These are phyloP conservation scores for Stichodactyla mertensii DNA, from an alignment of 64 coral and sea anemone genomes.

Conservation along the genomic window DNA sequence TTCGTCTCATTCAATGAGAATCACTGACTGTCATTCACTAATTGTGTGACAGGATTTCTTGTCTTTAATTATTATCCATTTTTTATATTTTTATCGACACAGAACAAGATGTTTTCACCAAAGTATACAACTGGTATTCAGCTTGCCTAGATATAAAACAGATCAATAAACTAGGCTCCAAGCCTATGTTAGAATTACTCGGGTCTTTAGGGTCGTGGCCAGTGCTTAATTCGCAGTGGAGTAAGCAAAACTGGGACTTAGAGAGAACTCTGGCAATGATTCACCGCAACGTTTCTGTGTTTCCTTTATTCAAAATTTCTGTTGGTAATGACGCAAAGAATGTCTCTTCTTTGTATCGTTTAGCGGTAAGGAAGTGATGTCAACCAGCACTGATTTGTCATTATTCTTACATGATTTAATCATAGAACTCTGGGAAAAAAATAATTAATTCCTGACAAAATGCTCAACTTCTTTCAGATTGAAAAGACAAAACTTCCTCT, in stretches of 20 bases:
- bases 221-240: background rate
- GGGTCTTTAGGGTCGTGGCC: background rate
- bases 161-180: constrained; percentile 5
- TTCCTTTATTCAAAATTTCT: background rate
- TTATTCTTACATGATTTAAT: background rate
- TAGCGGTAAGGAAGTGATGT: background rate
- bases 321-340: constrained; percentile 8
- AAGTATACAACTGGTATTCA: constrained; percentile 9
- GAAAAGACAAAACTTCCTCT: background rate
- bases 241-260: constrained; percentile 1
- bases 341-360: background rate
- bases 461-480: background rate
- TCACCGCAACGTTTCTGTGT: background rate
- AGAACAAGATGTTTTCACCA: constrained; percentile 4
- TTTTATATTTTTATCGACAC: background rate
- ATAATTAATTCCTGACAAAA: background rate
- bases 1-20: too few species aligned
- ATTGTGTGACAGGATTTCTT: background rate
- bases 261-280: background rate
- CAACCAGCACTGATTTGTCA: background rate
- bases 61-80: background rate
- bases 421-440: background rate
- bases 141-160: constrained; percentile 4
- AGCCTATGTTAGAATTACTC: background rate
- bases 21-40: background rate